phyloP scores from a whole-genome alignment of 2,888 invertebrate genomes.

The Watsonalla cultraria region DNA sequence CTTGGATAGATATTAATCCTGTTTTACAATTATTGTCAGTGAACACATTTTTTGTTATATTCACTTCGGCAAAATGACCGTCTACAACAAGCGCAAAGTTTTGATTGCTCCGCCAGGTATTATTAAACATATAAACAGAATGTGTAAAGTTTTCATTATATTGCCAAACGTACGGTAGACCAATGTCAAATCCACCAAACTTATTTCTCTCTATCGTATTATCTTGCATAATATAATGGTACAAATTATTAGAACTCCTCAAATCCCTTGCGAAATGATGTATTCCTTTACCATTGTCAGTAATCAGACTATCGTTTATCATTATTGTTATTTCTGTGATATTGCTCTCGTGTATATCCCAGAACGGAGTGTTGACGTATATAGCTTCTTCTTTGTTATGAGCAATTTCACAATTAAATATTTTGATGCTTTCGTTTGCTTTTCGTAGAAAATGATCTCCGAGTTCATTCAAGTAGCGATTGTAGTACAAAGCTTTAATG shows the following conservation, averaged over 20 bases:
- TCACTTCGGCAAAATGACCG: slow-evolving; percentile 95
- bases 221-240: slow-evolving; percentile 94
- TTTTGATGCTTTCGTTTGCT: slow-evolving; percentile 90
- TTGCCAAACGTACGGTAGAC: slow-evolving; percentile 96
- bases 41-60: slow-evolving; percentile 91
- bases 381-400: slow-evolving; percentile 90
- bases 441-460: slow-evolving; percentile 92
- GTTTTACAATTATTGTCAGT: slow-evolving; percentile 89
- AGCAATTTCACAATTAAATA: slow-evolving; percentile 88
- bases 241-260: slow-evolving; percentile 96
- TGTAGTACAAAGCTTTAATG: slow-evolving; percentile 90
- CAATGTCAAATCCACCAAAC: slow-evolving; percentile 91
- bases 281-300: slow-evolving; percentile 92
- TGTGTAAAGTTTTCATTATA: slow-evolving; percentile 97
- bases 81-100: slow-evolving; percentile 91
- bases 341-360: slow-evolving; percentile 91
- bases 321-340: slow-evolving; percentile 94
- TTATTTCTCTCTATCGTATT: slow-evolving; percentile 91
- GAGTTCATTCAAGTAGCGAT: slow-evolving; percentile 90
- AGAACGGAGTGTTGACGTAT: slow-evolving; percentile 89
- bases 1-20: slow-evolving; percentile 88
- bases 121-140: slow-evolving; percentile 91
- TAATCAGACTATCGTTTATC: slow-evolving; percentile 90
- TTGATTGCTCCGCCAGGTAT: slow-evolving; percentile 91
- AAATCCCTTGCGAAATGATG: slow-evolving; percentile 95